These are phyloP conservation scores for Siniperca scherzeri DNA, from an alignment of 2,797 vertebrate species.

Conservation along the genomic window DNA sequence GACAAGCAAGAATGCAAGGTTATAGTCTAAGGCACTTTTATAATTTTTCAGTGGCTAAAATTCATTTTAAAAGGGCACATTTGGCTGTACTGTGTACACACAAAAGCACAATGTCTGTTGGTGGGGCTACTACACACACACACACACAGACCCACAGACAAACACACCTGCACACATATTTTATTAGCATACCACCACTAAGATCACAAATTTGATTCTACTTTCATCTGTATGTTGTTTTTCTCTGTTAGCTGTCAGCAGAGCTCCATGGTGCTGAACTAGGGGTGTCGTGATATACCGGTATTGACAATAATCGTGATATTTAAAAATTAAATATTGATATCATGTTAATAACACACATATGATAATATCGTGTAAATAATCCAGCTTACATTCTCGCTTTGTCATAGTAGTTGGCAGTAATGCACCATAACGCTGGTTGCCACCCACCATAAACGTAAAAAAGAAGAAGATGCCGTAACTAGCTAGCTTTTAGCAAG, in stretches of 20 bases:
- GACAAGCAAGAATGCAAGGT: neutral
- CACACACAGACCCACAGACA: neutral
- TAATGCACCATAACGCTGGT: too few species aligned
- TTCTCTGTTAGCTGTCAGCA: conserved; percentile 20
- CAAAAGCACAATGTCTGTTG: neutral
- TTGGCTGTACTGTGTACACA: neutral
- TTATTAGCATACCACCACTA: neutral
- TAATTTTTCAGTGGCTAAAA: neutral
- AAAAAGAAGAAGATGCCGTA: too few species aligned
- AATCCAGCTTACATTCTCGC: too few species aligned
- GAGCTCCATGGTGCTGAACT: conserved; percentile 16
- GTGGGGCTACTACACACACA: neutral
- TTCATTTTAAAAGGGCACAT: neutral
- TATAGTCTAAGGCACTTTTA: neutral
- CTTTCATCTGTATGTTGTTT: conserved; percentile 3
- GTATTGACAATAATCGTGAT: too few species aligned
- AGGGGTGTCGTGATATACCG: too few species aligned
- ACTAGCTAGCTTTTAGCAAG: too few species aligned
- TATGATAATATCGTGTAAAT: too few species aligned
- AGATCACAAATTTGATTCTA: conserved; percentile 16
- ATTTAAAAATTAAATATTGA: too few species aligned
- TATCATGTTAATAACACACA: too few species aligned
- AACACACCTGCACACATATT: neutral
- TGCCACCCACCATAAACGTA: too few species aligned
- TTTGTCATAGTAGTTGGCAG: too few species aligned